phyloP scores from a whole-genome alignment of 2,797 vertebrate genomes.

The Phrynocephalus vlangalii region DNA sequence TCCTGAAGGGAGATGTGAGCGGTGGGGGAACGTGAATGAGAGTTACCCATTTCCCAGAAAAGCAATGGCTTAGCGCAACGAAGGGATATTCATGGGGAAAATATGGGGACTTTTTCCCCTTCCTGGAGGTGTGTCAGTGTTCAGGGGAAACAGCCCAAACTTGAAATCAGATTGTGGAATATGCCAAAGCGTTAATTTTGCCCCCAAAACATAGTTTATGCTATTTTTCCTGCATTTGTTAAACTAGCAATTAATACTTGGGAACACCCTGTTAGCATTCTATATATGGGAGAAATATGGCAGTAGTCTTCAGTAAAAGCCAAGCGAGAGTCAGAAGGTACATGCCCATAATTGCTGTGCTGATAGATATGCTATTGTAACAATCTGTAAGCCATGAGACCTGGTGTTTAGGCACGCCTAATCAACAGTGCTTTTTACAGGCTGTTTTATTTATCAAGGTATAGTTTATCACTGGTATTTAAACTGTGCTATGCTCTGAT shows the following conservation, averaged over 20 bases:
- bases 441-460: constrained; percentile 38
- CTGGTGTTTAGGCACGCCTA: constrained; percentile 53
- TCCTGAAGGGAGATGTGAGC: neutral
- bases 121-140: constrained; percentile 11
- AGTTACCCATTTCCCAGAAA: neutral
- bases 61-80: neutral
- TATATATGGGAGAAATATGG: constrained; percentile 35
- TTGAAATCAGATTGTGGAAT: constrained; percentile 44
- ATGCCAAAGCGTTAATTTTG: constrained; percentile 43
- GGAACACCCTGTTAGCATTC: constrained; percentile 60
- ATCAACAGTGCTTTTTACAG: constrained; percentile 42
- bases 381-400: constrained; percentile 40
- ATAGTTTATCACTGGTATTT: constrained; percentile 21
- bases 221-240: constrained; percentile 49
- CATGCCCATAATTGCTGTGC: constrained; percentile 54
- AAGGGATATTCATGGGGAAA: neutral
- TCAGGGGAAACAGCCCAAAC: constrained; percentile 29
- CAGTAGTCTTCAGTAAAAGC: constrained; percentile 29
- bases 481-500: too few species aligned
- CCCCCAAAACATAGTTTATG: constrained; percentile 25
- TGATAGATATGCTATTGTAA: constrained; percentile 55
- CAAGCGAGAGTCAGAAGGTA: constrained; percentile 49
- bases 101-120: neutral
- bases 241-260: constrained; percentile 48
- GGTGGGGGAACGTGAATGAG: neutral